Evolutionary conservation across 2,888 invertebrate genomes (phyloP), one percentile per base, ranked within the genome.

Genomic region (Macropis europaea): DNA sequence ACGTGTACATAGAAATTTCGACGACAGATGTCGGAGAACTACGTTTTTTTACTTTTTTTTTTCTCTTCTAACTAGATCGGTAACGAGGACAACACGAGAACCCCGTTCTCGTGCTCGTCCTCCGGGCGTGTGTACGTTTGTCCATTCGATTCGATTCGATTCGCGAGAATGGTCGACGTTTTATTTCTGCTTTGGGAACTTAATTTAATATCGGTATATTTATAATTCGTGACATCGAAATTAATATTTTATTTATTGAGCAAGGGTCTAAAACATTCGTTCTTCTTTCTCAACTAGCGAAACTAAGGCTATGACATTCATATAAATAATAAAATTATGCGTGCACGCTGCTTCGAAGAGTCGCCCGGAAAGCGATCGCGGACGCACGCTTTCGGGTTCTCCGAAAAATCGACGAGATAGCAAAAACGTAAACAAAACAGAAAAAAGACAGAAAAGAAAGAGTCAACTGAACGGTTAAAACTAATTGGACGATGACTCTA

Each of bases 261-360:
- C 86, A 84, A 84, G 81, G 83, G 63, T 82, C 82, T 84, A 84
- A 81, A 81, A 83, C 82, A 80, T 77, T 70, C 70, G 75, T 80
- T 79, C 67, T 72, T 81, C 52, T 66, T n/a, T 64, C 73, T 82
- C 57, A 81, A 75, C 85, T 86, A 86, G 86, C 85, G 81, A 79
- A 73, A 82, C 85, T 86, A 85, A 80, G 72, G 76, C 77, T 78
- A 78, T 59, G 62, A 79, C 62, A 81, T 81, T 79, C 79, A 83
- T 75, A 66, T 77, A 78, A 80, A 81, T 69, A 48, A n/a, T n/a
- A n/a, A n/a, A n/a, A 72, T 77, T 77, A 73, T 68, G 57, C 59
- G 47, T 57, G 64, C 71, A 64, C 67, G 74, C 78, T 77, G 82
- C 70, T 77, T 81, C 77, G 75, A 77, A 61, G 54, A 61, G 43